Evolutionary conservation across 2,888 invertebrate genomes (phyloP).

Genomic region (Tiliacea aurago): DNA sequence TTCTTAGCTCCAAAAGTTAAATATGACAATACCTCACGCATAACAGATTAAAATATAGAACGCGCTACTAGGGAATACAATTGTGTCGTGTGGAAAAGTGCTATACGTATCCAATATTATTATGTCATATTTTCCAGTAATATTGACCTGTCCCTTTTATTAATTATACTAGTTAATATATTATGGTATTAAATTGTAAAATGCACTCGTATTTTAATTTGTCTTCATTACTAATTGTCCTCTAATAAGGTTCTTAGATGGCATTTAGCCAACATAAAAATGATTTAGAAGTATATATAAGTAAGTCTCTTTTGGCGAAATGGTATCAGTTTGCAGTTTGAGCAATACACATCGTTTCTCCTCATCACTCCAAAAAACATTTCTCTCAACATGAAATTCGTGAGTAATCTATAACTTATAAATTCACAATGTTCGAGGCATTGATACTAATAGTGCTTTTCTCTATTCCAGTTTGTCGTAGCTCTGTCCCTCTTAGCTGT

Average conservation of each 20-base stretch:
- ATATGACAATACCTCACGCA: not conserved
- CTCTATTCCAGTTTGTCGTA: conserved; percentile 69
- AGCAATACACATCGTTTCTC: conserved; percentile 15
- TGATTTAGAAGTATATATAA: conserved; percentile 37
- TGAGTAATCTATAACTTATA: conserved; percentile 11
- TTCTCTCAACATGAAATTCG: conserved; percentile 72
- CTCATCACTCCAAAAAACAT: not conserved
- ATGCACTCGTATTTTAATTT: not conserved
- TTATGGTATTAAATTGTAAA: not conserved
- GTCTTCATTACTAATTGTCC: conserved; percentile 4
- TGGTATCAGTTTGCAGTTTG: conserved; percentile 38
- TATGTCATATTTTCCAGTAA: not conserved
- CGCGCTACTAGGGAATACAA: not conserved
- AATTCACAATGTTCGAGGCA: not conserved
- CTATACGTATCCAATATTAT: not conserved
- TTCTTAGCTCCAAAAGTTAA: not conserved
- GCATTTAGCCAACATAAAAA: conserved; percentile 9
- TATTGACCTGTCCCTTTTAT: not conserved
- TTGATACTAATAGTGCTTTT: not conserved
- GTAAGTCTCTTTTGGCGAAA: conserved; percentile 16
- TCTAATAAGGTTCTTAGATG: conserved; percentile 15
- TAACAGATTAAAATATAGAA: no score
- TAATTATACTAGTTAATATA: not conserved
- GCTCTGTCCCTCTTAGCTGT: conserved; percentile 66
- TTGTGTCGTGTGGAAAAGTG: not conserved